Conservation (phyloP, 2,888 invertebrate species). For the Diarsia mendica region DNA sequence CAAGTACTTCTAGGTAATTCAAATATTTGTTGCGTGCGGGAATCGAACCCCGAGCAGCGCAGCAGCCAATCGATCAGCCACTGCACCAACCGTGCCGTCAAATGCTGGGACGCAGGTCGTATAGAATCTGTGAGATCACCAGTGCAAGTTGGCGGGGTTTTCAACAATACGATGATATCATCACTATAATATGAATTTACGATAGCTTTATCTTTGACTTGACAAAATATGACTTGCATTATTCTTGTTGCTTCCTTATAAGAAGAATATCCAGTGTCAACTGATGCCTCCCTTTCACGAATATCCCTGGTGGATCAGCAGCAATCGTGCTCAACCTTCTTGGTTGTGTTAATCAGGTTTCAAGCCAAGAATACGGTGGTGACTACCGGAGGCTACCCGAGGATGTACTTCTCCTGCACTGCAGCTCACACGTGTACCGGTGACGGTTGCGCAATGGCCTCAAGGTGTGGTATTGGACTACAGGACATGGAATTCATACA, state of each 20-base stretch:
- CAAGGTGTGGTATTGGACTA: constrained; percentile 96
- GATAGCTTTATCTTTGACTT: not conserved
- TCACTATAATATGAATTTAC: not conserved
- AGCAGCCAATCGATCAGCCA: not conserved
- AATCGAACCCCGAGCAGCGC: not conserved
- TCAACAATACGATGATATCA: not conserved
- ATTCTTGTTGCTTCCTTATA: not conserved
- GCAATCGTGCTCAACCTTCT: not conserved
- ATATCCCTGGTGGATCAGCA: not conserved
- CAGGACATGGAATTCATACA: constrained; percentile 99
- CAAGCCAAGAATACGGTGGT: constrained; percentile 91
- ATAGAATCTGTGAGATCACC: not conserved
- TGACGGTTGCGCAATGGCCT: constrained; percentile 97
- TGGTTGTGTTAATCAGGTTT: constrained; percentile 83
- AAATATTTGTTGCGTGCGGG: not conserved
- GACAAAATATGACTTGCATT: not conserved
- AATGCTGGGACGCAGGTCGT: not conserved
- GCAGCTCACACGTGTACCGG: constrained; percentile 99
- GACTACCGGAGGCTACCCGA: constrained; percentile 96
- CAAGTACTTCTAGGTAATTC: not conserved
- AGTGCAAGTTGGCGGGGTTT: not conserved
- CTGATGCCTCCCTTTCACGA: not conserved
- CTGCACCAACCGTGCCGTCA: not conserved
- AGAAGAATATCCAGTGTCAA: not conserved
- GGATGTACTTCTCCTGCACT: constrained; percentile 99